phyloP scores from a whole-genome alignment of 2,797 vertebrate genomes.

The Gymnoscopelus microlampas region DNA sequence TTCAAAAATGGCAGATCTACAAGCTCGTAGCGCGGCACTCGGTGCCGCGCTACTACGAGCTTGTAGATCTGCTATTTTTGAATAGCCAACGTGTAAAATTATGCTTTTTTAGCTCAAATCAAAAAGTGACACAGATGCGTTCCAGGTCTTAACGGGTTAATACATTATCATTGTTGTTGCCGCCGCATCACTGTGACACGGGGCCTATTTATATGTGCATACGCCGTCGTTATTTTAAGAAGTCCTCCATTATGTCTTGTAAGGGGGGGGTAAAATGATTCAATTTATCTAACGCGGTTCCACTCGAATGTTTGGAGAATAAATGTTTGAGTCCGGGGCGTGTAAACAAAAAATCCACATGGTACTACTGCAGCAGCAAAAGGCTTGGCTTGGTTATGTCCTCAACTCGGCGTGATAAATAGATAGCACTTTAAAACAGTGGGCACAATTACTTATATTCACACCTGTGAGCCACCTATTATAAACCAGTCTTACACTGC shows the following conservation, averaged over 20 bases:
- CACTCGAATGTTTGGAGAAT: background rate
- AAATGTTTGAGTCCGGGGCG: too few species aligned
- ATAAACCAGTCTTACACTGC: background rate
- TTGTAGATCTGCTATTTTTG: too few species aligned
- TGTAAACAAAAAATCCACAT: background rate
- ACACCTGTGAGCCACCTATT: background rate
- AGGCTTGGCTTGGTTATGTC: background rate
- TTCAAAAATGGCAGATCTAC: too few species aligned
- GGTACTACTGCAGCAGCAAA: background rate
- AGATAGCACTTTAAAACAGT: slow-evolving; percentile 4
- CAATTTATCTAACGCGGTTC: background rate
- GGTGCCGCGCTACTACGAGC: too few species aligned
- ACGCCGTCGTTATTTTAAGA: slow-evolving; percentile 3
- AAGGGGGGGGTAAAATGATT: background rate
- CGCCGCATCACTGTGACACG: too few species aligned
- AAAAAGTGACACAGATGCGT: too few species aligned
- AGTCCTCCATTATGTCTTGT: background rate
- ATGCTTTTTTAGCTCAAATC: too few species aligned
- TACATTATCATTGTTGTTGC: too few species aligned
- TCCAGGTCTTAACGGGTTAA: too few species aligned
- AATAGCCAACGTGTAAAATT: too few species aligned
- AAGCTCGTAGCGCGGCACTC: too few species aligned
- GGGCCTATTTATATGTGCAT: too few species aligned
- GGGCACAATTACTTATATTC: background rate
- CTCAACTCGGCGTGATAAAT: slow-evolving; percentile 23